phyloP scores from a whole-genome alignment of 2,888 invertebrate species.

The Xanthia icteritia region DNA sequence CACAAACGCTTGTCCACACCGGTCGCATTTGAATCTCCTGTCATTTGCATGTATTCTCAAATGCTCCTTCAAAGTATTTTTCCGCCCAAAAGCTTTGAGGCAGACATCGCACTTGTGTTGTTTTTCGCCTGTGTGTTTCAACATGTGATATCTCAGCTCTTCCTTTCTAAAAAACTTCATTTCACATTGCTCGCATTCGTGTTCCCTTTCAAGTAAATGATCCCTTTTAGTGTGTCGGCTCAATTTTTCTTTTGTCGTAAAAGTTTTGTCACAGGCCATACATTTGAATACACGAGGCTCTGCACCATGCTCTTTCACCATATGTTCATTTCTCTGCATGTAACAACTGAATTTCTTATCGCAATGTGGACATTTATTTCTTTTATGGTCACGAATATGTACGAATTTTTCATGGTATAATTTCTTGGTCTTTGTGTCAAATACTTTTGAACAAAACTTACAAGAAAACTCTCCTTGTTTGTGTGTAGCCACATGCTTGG shows the following conservation, averaged over 20 bases:
- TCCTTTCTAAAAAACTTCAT: conserved; percentile 54
- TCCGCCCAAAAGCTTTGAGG: conserved; percentile 52
- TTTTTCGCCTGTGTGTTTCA: conserved; percentile 60
- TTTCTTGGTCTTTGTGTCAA: conserved; percentile 54
- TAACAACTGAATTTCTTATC: conserved; percentile 52
- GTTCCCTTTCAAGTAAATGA: conserved; percentile 58
- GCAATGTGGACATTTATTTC: conserved; percentile 60
- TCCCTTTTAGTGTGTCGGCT: conserved; percentile 52
- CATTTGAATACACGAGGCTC: conserved; percentile 46
- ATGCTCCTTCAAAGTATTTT: conserved; percentile 57
- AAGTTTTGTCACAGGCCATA: conserved; percentile 61
- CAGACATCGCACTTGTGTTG: conserved; percentile 52
- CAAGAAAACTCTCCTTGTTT: conserved; percentile 59
- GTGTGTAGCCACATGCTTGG: conserved; percentile 47
- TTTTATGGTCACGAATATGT: conserved; percentile 37
- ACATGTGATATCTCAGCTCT: conserved; percentile 51
- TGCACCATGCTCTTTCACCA: conserved; percentile 55
- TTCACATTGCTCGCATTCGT: conserved; percentile 54
- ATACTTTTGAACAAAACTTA: conserved; percentile 53
- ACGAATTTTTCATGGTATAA: conserved; percentile 58
- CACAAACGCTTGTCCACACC: conserved; percentile 58
- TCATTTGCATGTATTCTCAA: conserved; percentile 58
- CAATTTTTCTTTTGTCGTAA: conserved; percentile 36
- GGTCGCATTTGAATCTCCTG: conserved; percentile 58
- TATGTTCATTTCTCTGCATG: conserved; percentile 51